Evolutionary conservation across 2,797 vertebrate genomes (phyloP), one percentile per base, ranked within the genome.

Genomic region (Melanotaenia maccullochi): DNA sequence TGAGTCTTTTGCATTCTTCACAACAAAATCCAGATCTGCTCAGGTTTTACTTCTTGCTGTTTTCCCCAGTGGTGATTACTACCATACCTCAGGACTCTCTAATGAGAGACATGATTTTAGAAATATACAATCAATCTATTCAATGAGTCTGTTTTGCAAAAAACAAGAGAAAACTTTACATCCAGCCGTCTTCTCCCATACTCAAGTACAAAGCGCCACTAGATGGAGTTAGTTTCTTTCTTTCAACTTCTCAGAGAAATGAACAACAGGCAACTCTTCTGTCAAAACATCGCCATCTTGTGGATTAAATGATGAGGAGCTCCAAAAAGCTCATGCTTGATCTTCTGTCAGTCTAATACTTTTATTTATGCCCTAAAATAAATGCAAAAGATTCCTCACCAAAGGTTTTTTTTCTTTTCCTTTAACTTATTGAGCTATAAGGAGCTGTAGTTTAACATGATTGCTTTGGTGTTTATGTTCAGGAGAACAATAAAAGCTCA

Each of bases 1-100:
- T 88, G 83, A 85, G 81, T 89, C 85, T 83, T 79, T 85, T 65
- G 32, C 72, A 76, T 86, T 87, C 82, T 83, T 89, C 81, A 85
- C 69, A 24, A 55, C 68, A 55, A 62, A 44, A 8, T 76, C 65
- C 66, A 76, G 65, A 52, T 49, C 79, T 60, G 65, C 74, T 76
- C 62, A 8, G 18, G 28, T 68, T 75, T 60, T 54, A 51, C 55
- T 81, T 72, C 78, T 76, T 38, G 44, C 54, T n/a, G 28, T 73
- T 79, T 68, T 58, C 71, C 83, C 82, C 47, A 20, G 71, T 38
- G 75, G 81, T 70, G 85, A 86, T 87, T 70, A 76, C 75, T 28
- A n/a, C 13, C 35, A 22, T 25, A 9, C 62, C 51, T 56, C 59
- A 25, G 65, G 57, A 59, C 51, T 35, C 51, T 60, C 66, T 75